Percentiles rank a stretch among this genome's conserved stretches.
Evolutionary conservation across 2,113 vertebrate genomes (phyloP).

Genomic region (Haliaeetus leucogaster): DNA sequence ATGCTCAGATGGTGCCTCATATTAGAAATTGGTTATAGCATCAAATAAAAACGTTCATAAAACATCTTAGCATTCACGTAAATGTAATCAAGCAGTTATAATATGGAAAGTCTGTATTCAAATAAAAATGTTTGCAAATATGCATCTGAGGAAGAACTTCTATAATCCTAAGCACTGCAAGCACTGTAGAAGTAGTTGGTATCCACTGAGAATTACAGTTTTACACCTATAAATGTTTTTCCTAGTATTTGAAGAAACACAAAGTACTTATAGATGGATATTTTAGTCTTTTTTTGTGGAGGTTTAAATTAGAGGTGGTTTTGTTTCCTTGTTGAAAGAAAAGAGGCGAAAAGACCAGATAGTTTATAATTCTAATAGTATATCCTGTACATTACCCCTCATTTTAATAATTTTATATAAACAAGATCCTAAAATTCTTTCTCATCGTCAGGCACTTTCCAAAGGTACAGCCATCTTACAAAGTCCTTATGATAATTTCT

Average conservation of each 20-base stretch:
- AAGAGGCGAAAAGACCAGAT: background rate
- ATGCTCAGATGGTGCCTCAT: background rate
- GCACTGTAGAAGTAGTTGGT: background rate
- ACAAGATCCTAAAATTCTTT: background rate
- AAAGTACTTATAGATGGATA: background rate
- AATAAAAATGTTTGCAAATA: background rate
- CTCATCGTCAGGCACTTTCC: background rate
- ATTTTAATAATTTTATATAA: background rate
- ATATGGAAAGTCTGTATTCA: background rate
- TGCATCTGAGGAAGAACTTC: background rate
- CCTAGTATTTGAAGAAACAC: background rate
- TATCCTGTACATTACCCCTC: background rate
- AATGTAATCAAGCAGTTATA: background rate
- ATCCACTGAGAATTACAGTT: background rate
- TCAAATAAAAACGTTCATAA: background rate
- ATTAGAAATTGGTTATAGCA: background rate
- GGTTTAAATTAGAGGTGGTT: background rate
- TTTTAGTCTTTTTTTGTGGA: background rate
- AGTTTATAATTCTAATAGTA: background rate
- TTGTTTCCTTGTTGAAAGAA: background rate
- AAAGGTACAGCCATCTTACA: background rate
- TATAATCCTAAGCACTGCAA: background rate
- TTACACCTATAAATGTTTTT: background rate
- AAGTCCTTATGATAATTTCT: background rate
- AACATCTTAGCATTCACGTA: background rate